Percentiles rank a stretch among this genome's conserved stretches.
Evolutionary conservation across 1,140 invertebrate species (phyloP).

Genomic region (Nasonia vitripennis): DNA sequence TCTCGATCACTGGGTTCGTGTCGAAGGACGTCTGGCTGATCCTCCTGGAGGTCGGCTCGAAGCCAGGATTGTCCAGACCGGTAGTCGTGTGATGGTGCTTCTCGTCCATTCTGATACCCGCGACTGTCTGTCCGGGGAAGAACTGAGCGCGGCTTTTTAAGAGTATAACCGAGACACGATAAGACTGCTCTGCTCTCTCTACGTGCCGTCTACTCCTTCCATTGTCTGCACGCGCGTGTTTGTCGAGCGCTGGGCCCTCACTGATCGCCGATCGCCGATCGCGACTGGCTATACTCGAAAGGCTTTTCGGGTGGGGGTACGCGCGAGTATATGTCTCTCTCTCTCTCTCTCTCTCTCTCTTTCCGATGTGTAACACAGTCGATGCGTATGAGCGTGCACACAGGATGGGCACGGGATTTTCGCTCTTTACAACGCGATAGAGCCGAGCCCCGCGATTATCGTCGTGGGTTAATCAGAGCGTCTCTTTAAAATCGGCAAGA

Average conservation of each 20-base stretch:
- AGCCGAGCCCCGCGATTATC: background rate
- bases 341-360: too few relatives aligned
- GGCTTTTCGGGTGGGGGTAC: background rate
- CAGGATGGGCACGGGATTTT: conserved; percentile 2
- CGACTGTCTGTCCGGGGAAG: too few relatives aligned
- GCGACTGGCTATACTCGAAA: background rate
- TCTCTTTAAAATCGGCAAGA: too few relatives aligned
- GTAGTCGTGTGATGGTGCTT: conserved; percentile 67
- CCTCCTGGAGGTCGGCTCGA: conserved; percentile 63
- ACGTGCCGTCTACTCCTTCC: background rate
- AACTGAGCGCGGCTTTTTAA: background rate
- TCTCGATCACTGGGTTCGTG: conserved; percentile 63
- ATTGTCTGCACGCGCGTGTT: background rate
- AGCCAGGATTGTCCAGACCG: conserved; percentile 69
- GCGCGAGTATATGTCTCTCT: background rate
- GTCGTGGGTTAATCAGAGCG: background rate
- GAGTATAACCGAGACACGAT: too few relatives aligned
- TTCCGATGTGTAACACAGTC: background rate
- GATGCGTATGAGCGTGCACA: background rate
- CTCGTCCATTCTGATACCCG: conserved; percentile 56
- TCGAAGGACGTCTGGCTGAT: conserved; percentile 58
- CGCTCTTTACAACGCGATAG: background rate
- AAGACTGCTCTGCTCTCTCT: too few relatives aligned
- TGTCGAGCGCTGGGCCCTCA: conserved; percentile 32
- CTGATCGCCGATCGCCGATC: conserved; percentile 45